Percentiles rank a stretch among this genome's conserved stretches.
These are phyloP conservation scores for Anomalospiza imberbis DNA, from an alignment of 2,797 vertebrate genomes.

Conservation along the genomic window DNA sequence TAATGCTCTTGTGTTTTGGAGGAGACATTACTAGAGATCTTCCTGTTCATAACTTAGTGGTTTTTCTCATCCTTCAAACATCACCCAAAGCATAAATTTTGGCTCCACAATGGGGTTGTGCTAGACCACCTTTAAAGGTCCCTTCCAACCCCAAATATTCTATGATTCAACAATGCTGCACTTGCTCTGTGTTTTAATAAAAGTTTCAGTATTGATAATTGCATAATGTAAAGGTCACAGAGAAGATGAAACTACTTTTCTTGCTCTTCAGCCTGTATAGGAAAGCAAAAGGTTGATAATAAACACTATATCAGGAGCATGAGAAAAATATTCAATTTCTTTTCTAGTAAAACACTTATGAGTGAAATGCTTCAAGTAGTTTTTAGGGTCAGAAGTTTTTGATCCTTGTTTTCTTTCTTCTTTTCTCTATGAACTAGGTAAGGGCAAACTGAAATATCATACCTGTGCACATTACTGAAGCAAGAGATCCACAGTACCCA, in stretches of 20 bases:
- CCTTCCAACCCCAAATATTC: background rate
- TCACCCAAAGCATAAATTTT: background rate
- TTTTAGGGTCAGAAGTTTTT: background rate
- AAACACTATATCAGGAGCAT: background rate
- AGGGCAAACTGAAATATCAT: background rate
- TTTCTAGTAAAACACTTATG: background rate
- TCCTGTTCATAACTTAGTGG: background rate
- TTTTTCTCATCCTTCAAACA: background rate
- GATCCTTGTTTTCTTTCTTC: background rate
- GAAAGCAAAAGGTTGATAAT: background rate
- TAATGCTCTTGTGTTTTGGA: background rate
- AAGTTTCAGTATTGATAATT: background rate
- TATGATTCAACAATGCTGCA: background rate
- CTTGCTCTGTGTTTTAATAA: background rate
- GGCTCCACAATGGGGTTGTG: background rate
- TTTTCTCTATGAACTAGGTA: background rate
- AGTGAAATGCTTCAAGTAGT: background rate
- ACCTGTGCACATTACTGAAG: constrained; percentile 84
- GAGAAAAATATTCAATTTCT: background rate
- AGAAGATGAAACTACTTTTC: background rate
- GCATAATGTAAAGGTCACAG: background rate
- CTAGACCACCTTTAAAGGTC: background rate
- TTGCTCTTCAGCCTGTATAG: background rate
- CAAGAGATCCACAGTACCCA: constrained; percentile 84
- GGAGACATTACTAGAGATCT: background rate